Evolutionary conservation across 2,888 invertebrate genomes (phyloP).

Genomic region (Drosophila longiperda): DNA sequence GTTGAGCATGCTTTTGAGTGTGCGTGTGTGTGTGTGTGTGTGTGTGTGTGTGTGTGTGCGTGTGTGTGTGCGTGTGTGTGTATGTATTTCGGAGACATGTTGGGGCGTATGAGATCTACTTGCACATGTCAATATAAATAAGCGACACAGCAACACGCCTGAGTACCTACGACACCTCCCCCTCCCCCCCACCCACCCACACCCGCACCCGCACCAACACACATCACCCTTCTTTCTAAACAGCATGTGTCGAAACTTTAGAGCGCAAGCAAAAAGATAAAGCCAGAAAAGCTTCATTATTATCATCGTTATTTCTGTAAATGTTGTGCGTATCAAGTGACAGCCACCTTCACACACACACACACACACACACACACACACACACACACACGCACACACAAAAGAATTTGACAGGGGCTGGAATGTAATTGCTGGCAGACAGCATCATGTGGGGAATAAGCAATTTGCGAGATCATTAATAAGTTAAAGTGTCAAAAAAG

Average conservation of each 20-base stretch:
- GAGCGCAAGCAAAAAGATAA: conserved; percentile 33
- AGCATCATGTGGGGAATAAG: conserved; percentile 77
- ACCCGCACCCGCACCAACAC: too few relatives aligned
- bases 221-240: too few relatives aligned
- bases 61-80: conserved; percentile 34
- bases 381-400: conserved; percentile 28
- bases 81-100: conserved; percentile 46
- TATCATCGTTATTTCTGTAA: conserved; percentile 61
- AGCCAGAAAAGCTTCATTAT: conserved; percentile 62
- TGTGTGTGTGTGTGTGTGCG: conserved; percentile 40
- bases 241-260: conserved; percentile 62
- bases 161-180: conserved; percentile 10
- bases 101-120: conserved; percentile 56
- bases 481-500: conserved; percentile 70
- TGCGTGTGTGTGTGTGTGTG: conserved; percentile 31
- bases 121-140: conserved; percentile 77
- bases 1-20: conserved; percentile 29
- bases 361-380: conserved; percentile 35
- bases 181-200: background rate
- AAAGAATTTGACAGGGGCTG: conserved; percentile 32
- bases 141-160: conserved; percentile 50
- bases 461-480: conserved; percentile 80
- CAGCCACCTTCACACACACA: conserved; percentile 34
- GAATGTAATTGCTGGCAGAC: conserved; percentile 69
- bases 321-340: conserved; percentile 58